Conservation (phyloP, 2,797 vertebrate genomes). For the Trichosurus vulpecula region DNA sequence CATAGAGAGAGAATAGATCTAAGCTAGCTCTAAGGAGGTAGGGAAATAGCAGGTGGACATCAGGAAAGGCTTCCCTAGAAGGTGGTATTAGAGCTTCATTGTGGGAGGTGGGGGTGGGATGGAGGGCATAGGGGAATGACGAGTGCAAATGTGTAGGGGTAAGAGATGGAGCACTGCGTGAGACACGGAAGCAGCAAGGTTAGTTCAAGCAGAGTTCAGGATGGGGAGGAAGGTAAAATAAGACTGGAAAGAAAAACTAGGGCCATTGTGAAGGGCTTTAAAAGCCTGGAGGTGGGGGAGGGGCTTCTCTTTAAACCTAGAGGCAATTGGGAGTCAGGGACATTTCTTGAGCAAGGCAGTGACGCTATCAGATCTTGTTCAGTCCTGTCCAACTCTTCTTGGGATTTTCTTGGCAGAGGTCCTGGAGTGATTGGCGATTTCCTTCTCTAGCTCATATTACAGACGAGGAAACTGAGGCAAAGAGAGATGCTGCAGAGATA, state of each 20-base stretch:
- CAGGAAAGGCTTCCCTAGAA: not conserved
- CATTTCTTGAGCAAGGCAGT: not conserved
- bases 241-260: not conserved
- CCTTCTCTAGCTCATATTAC: not conserved
- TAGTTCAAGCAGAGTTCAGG: no score
- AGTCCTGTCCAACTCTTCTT: not conserved
- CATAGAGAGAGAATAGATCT: no score
- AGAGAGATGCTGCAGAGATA: no score
- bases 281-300: not conserved
- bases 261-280: no score
- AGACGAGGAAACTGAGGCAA: not conserved
- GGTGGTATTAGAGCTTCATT: no score
- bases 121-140: no score
- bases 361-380: not conserved
- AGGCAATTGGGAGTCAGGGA: no score
- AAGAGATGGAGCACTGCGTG: no score
- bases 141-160: not conserved
- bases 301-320: no score
- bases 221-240: not conserved
- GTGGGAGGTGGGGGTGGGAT: not conserved
- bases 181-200: not conserved
- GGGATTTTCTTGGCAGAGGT: not conserved
- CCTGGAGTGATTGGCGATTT: not conserved
- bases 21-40: not conserved
- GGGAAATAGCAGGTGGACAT: not conserved